Evolutionary conservation across 2,113 vertebrate genomes (phyloP).

Genomic region (Prunella fulvescens): DNA sequence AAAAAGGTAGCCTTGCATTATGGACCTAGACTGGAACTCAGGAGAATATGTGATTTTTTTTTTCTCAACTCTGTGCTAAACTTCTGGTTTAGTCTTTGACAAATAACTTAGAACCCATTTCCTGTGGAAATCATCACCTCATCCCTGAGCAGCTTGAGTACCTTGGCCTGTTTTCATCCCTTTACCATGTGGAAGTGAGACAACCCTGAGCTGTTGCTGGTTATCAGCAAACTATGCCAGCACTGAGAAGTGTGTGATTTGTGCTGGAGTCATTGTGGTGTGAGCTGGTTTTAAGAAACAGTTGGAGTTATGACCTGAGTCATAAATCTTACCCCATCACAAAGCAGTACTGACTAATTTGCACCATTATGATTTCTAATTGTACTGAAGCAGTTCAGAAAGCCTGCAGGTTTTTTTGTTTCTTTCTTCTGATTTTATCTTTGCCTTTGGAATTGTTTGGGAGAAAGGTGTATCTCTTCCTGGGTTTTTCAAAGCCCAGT

Average conservation of each 20-base stretch:
- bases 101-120: neutral
- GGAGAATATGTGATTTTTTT: neutral
- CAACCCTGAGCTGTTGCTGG: neutral
- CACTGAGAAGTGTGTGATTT: neutral
- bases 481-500: neutral
- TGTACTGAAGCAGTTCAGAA: neutral
- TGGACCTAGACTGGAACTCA: neutral
- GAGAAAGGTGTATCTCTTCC: neutral
- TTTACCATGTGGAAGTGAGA: fast-evolving
- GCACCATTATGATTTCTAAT: neutral
- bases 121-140: neutral
- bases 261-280: neutral
- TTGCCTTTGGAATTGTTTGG: neutral
- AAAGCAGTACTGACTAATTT: neutral
- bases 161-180: neutral
- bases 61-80: neutral
- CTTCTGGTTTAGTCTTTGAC: neutral
- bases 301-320: neutral
- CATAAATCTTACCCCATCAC: neutral
- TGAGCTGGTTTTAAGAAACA: neutral
- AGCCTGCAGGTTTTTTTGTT: fast-evolving
- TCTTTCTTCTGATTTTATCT: neutral
- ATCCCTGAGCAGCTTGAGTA: neutral
- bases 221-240: neutral
- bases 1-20: neutral